Percentiles rank a stretch among this genome's conserved stretches.
These are phyloP conservation scores for Origma solitaria DNA, from an alignment of 2,113 vertebrate species.

Conservation along the genomic window DNA sequence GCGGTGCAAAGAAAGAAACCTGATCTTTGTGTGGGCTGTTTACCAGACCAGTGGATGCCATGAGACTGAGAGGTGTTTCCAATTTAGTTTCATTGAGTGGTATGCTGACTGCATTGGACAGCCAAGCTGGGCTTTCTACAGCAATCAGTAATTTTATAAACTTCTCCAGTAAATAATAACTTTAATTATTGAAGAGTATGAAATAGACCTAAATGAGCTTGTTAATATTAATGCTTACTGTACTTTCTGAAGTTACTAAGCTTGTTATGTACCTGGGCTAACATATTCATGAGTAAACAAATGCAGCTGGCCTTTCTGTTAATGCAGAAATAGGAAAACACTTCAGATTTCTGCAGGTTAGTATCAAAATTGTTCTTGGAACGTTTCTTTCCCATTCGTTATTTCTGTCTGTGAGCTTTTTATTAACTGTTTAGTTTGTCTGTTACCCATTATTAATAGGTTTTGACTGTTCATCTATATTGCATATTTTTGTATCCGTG, in stretches of 20 bases:
- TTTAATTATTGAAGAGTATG: neutral
- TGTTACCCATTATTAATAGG: neutral
- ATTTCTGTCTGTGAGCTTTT: neutral
- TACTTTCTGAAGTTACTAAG: neutral
- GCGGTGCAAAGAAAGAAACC: neutral
- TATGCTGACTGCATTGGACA: neutral
- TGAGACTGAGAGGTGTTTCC: neutral
- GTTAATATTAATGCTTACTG: neutral
- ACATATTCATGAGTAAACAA: neutral
- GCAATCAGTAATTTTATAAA: neutral
- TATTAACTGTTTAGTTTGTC: neutral
- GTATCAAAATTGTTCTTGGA: neutral
- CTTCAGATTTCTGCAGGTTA: slow-evolving; percentile 1
- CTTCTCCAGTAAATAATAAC: neutral
- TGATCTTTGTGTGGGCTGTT: neutral
- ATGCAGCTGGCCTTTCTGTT: neutral
- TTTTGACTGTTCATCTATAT: neutral
- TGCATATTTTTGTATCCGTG: neutral
- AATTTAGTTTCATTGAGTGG: neutral
- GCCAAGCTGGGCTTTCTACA: neutral
- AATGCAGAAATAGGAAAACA: neutral
- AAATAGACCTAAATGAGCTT: neutral
- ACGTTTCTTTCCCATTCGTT: neutral
- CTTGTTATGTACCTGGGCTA: neutral
- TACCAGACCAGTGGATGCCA: neutral